Base-by-base conservation (phyloP, 2,113 vertebrate species). In the Eupsittula cactorum region DNA sequence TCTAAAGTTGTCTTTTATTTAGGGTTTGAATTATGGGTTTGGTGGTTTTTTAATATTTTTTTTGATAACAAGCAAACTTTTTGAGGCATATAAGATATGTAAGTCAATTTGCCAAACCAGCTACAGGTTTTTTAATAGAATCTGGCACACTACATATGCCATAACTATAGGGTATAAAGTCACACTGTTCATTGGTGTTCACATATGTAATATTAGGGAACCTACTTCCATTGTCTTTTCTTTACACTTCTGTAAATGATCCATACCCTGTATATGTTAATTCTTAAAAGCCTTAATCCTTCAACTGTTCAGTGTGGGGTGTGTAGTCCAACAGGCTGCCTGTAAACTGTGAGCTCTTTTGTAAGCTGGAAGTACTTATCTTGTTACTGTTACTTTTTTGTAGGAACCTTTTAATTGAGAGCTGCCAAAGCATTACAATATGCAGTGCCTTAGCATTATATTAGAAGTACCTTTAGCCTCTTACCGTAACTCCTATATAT, bases 371-470 rank as follows among this genome's bases (percentile, higher is more conserved):
- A 99, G 97, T 98, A 95, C 96, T 98, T 98, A 97, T 98, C 97
- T 98, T 96, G 96, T 98, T 98, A 97, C 98, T 97, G 98, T 99
- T 98, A 98, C 97, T 97, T 98, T 98, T 98, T 97, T 97, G 93
- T 98, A 98, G 98, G 97, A 97, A 97, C 97, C 98, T 98, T 98
- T 98, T 97, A 98, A 98, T 98, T 98, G 98, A 98, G 96, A 99
- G 98, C 99, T 99, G 99, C 99, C 99, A 99, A 99, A 99, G 99
- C 97, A 97, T 99, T 98, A 98, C 98, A 97, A 98, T 98, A 98
- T 98, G 98, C 99, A 99, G 99, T 99, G 99, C 99, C 99, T 99
- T 99, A 99, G 98, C 96, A 95, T 97, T 97, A 98, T 97, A 95
- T 92, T 98, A 97, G 97, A 95, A 95, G 27, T 97, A 97, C 97